A percentile compares a stretch with the other conserved stretches of the same genome.
Evolutionary conservation across 2,888 invertebrate species (phyloP).

Genomic region (Pteria penguin): DNA sequence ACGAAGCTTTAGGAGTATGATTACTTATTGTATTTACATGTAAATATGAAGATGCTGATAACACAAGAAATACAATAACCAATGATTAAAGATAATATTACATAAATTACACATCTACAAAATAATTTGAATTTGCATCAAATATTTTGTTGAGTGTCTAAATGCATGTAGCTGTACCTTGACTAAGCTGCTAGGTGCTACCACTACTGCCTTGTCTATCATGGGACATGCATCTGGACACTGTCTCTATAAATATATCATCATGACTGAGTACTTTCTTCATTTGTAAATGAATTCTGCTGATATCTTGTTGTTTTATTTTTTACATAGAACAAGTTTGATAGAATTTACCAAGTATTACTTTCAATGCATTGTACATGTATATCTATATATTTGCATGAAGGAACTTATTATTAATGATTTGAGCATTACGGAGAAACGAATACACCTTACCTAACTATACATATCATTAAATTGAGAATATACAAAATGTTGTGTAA

Average conservation of each 20-base stretch:
- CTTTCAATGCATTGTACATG: background rate
- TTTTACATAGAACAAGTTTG: background rate
- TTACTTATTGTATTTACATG: too few relatives aligned
- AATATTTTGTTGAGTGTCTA: background rate
- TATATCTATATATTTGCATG: background rate
- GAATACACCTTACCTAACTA: too few relatives aligned
- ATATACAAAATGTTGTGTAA: too few relatives aligned
- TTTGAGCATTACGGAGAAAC: too few relatives aligned
- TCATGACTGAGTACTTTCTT: background rate
- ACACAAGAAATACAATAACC: background rate
- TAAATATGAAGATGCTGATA: too few relatives aligned
- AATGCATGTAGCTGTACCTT: slow-evolving; percentile 82
- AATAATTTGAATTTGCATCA: background rate
- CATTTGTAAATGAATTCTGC: background rate
- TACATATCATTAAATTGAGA: too few relatives aligned
- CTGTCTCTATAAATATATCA: slow-evolving; percentile 83
- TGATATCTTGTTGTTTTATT: background rate
- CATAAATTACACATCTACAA: background rate
- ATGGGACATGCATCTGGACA: slow-evolving; percentile 94
- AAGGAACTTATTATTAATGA: too few relatives aligned
- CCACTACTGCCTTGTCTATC: slow-evolving; percentile 95
- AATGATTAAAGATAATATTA: background rate
- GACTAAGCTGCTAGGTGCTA: slow-evolving; percentile 97
- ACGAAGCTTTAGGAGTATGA: too few relatives aligned
- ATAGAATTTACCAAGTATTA: too few relatives aligned